These are phyloP conservation scores for Clivina fossor DNA, from an alignment of 2,888 invertebrate genomes.

Conservation along the genomic window DNA sequence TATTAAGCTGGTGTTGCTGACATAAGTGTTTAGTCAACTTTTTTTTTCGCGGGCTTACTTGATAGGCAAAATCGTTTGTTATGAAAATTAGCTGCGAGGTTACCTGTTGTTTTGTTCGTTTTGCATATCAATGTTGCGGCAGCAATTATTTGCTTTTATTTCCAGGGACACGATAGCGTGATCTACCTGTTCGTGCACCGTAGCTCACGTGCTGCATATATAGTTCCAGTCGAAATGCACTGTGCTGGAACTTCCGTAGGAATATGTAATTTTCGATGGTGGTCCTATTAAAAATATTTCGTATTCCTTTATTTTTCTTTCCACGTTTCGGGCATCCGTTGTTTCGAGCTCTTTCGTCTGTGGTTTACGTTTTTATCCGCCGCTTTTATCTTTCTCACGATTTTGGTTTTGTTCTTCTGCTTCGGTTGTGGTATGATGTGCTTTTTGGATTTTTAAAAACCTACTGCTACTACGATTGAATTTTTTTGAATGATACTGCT, in stretches of 20 bases:
- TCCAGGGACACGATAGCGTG: slow-evolving; percentile 9
- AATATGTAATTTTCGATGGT: slow-evolving; percentile 32
- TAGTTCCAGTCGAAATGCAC: neutral
- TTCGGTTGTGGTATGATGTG: too few relatives aligned
- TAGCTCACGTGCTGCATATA: slow-evolving; percentile 15
- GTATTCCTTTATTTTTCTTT: slow-evolving; percentile 19
- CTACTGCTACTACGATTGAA: neutral
- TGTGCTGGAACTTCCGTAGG: slow-evolving; percentile 21
- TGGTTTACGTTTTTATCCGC: slow-evolving; percentile 19
- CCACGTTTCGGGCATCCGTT: slow-evolving; percentile 30
- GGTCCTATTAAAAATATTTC: slow-evolving; percentile 19
- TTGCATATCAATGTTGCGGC: slow-evolving; percentile 28
- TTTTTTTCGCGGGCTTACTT: slow-evolving; percentile 16
- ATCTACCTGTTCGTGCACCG: slow-evolving; percentile 18
- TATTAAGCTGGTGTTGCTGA: neutral
- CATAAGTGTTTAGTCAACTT: slow-evolving; percentile 6
- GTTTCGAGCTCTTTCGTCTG: slow-evolving; percentile 14
- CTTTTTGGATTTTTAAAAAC: slow-evolving; percentile 9
- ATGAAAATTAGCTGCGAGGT: slow-evolving; percentile 29
- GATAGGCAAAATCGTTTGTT: slow-evolving; percentile 17
- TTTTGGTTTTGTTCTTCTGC: too few relatives aligned
- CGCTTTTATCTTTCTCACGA: slow-evolving; percentile 29
- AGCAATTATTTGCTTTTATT: slow-evolving; percentile 25
- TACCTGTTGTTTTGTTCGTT: slow-evolving; percentile 33
- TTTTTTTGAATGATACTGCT: neutral